Evolutionary conservation across 2,888 invertebrate species (phyloP).

Genomic region (Nephrocerus scutellatus): DNA sequence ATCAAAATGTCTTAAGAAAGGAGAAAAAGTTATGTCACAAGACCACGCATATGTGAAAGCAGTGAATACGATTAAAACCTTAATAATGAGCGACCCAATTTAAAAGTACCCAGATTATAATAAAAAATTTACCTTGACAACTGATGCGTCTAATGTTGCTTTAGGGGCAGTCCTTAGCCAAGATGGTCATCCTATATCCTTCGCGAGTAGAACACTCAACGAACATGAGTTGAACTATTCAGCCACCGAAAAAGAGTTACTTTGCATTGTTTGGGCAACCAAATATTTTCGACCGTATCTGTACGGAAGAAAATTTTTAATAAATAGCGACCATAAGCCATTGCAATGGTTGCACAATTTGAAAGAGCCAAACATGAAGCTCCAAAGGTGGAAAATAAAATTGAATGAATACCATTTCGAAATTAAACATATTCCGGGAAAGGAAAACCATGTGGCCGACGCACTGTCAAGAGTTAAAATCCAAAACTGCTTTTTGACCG

Average conservation of each 20-base stretch:
- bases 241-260: slow-evolving; percentile 18
- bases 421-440: slow-evolving; percentile 12
- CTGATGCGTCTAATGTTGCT: slow-evolving; percentile 20
- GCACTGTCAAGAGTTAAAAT: slow-evolving; percentile 11
- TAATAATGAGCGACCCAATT: slow-evolving; percentile 12
- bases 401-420: slow-evolving; percentile 16
- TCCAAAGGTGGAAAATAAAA: slow-evolving; percentile 16
- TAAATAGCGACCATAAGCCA: slow-evolving; percentile 19
- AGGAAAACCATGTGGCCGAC: slow-evolving; percentile 15
- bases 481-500: background rate
- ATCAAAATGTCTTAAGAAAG: slow-evolving; percentile 18
- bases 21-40: slow-evolving; percentile 3
- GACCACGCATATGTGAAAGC: slow-evolving; percentile 7
- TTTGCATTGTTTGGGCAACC: slow-evolving; percentile 17
- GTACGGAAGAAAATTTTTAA: slow-evolving; percentile 14
- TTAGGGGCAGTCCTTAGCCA: slow-evolving; percentile 21
- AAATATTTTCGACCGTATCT: slow-evolving; percentile 20
- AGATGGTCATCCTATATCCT: slow-evolving; percentile 15
- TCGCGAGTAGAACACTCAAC: slow-evolving; percentile 20
- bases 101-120: slow-evolving; percentile 19
- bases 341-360: slow-evolving; percentile 12
- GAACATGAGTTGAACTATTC: slow-evolving; percentile 16
- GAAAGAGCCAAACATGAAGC: slow-evolving; percentile 9
- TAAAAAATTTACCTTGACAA: slow-evolving; percentile 17
- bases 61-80: slow-evolving; percentile 12